Base-by-base conservation (phyloP, 2,888 invertebrate species). In the Antitype chi region DNA sequence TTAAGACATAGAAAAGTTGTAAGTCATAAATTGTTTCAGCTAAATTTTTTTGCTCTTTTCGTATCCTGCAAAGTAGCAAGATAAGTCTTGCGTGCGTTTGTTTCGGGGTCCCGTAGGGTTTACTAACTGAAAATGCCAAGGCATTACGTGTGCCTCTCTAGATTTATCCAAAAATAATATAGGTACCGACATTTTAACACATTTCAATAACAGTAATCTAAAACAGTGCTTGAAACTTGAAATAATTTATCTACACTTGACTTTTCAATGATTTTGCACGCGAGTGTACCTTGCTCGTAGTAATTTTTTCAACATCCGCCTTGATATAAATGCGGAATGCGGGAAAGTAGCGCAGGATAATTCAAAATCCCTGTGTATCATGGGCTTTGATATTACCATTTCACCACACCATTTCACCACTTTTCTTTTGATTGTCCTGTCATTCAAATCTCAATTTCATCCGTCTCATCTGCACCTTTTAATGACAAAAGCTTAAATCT, bases 251-350 rank as follows among this genome's bases (percentile, higher is more conserved):
- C 15, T 4, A 2, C 15, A 28, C 8, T 8, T 43, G 6, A 60
- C 52, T 57, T 57, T 59, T 23, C 7, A 59, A 63, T 20, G 0
- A 15, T 55, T 68, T 11, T 74, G 87, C 49, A 15, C 81, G 47
- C 76, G 86, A 90, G 47, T 84, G 88, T 92, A 91, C 88, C 72
- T 87, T 83, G 81, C 76, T 78, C 81, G 87, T 87, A 87, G 79
- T 80, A 90, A 84, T 91, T 93, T 93, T 93, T 92, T 92, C 83
- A 79, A 91, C 93, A 89, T 94, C 93, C 93, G 93, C 90, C 87
- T 88, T 78, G 76, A 89, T 78, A 88, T 85, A 88, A 89, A 88
- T 81, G 85, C 87, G 89, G 89, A 89, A 88, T 85, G 88, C 88
- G 89, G 90, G 89, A 94, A 93, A 93, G 92, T 92, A 90, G 91